Conservation (phyloP, 35 echinoderm and acorn worm genomes). For the Ophioderma brevispina region DNA sequence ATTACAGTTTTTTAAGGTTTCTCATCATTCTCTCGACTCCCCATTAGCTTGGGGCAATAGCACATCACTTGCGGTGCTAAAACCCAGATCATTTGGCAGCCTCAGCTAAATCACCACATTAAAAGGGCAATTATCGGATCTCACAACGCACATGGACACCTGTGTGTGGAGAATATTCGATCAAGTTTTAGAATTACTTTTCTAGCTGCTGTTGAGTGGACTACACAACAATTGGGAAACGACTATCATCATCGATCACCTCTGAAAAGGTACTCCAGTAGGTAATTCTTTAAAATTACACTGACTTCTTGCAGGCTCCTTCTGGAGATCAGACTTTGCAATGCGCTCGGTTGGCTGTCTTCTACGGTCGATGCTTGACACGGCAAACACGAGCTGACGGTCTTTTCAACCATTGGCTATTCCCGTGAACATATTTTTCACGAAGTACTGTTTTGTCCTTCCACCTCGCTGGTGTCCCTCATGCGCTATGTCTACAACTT, state of each 20-base stretch:
- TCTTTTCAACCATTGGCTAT: slow-evolving; percentile 44
- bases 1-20: too few relatives aligned
- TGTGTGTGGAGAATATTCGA: too few relatives aligned
- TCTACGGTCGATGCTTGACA: slow-evolving; percentile 21
- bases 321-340: too few relatives aligned
- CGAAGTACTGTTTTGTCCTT: slow-evolving; percentile 50
- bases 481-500: slow-evolving; percentile 34
- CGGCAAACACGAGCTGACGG: not conserved
- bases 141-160: too few relatives aligned
- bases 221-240: slow-evolving; percentile 58
- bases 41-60: slow-evolving; percentile 68
- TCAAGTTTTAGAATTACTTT: too few relatives aligned
- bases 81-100: slow-evolving; percentile 44
- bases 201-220: slow-evolving; percentile 51
- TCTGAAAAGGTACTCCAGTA: slow-evolving; percentile 22
- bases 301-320: too few relatives aligned
- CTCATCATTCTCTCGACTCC: too few relatives aligned
- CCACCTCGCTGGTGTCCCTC: slow-evolving; percentile 49
- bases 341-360: not conserved
- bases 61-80: slow-evolving; percentile 50
- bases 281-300: too few relatives aligned
- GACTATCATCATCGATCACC: slow-evolving; percentile 61
- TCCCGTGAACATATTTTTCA: slow-evolving; percentile 55
- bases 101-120: too few relatives aligned
- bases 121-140: too few relatives aligned